Base-by-base conservation (phyloP, 2,888 invertebrate genomes). In the Thyatira batis region DNA sequence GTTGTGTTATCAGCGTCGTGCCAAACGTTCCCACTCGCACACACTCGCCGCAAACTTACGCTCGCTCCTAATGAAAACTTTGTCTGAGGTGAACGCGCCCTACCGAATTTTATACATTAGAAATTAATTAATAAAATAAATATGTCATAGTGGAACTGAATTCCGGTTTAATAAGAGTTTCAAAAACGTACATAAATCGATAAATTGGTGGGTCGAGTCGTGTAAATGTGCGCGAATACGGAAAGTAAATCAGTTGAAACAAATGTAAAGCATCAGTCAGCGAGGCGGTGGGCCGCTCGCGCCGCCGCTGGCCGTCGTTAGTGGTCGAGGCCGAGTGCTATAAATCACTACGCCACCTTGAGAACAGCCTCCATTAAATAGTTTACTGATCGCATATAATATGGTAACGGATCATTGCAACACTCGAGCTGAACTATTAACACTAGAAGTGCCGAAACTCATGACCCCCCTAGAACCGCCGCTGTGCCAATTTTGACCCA, bases 171-270 rank as follows among this genome's bases (percentile, higher is more conserved):
- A 56, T 73, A 70, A 75, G 71, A 74, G 70, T 66, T 17, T 71
- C 69, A 67, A 54, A 66, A 63, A n/a, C n/a, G n/a, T n/a, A n/a
- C n/a, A n/a, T 69, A 66, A 63, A 65, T 71, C 76, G 69, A 76
- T 77, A 73, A 72, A 77, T 77, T 71, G 67, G 69, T 63, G 67
- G 73, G 73, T 66, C 64, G 64, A 74, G 77, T 71, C 69, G 69
- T 74, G 73, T 73, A 80, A 84, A 82, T 80, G 80, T 82, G 78
- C 78, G 81, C 73, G 71, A 77, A 77, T 71, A 69, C 68, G 71
- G 75, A 80, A 84, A 89, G 87, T 89, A 90, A 90, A 91, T 90
- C 88, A 88, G 89, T 85, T 80, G 84, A 85, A 90, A 92, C 89
- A 89, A 91, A 92, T 92, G 90, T 83, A 75, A 69, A 71, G 67